Evolutionary conservation across 2,797 vertebrate species (phyloP), one percentile per base, ranked within the genome.

Genomic region (Scleropages formosus): DNA sequence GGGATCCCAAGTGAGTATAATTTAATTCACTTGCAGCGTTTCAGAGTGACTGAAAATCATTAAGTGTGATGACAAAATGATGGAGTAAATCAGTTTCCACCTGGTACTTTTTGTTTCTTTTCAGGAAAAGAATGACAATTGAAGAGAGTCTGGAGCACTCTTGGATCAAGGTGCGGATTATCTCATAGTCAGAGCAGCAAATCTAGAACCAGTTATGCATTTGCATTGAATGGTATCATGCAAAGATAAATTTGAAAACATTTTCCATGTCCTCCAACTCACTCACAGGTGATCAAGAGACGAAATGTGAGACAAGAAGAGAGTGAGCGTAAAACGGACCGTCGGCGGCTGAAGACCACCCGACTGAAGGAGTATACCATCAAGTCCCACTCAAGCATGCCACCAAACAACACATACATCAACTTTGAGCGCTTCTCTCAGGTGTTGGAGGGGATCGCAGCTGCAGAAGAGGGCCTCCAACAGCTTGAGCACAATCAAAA

Each of bases 311-410:
- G 97, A 8, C 94, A 91, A 0, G 97, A 98, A 78, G 96, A 98
- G 80, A 91, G 87, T 1, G 87, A 94, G 78, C 94, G 93, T 84
- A 96, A 95, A 82, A 87, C 95, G 0, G 96, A 98, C 85, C 94
- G 96, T 1, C 91, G 98, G 6, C 95, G 97, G 53, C 93, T 99
- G 84, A 97, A 96, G 89, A 97, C 98, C 0, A 96, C 97, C 0
- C 96, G 98, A 46, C 92, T 99, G 78, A 98, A 98, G 90, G 97
- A 99, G 85, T 99, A 99, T 92, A 98, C 97, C 81, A 96, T 99
- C 90, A 98, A 99, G 82, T 99, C 98, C 0, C 97, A 99, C 87
- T 99, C 98, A 26, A 98, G 97, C 92, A 98, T 99, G 98, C 98
- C 96, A 0, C 98, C 97, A 66, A 99, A 99, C 92, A 98, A 98